Base-by-base conservation (phyloP, 2,797 vertebrate genomes). In the Eulemur mongoz region DNA sequence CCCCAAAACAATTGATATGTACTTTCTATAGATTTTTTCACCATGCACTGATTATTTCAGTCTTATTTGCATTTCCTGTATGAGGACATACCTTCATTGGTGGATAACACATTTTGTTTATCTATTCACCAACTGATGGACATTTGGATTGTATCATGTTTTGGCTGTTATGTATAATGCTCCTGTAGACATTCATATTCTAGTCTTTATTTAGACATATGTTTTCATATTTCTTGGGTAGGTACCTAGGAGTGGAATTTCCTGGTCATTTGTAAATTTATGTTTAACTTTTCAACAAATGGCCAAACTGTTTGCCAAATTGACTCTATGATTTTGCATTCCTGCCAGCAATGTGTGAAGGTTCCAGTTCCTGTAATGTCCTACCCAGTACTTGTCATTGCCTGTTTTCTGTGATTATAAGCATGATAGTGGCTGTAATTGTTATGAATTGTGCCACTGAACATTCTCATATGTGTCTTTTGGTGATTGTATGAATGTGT, bases 211-310 rank as follows among this genome's bases (percentile, higher is more conserved):
- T 89, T 82, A 25, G 12, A 63, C 15, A 20, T n/a, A 65, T 25
- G 75, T 80, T 80, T 54, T 89, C 63, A 84, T 40, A 50, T 79
- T 89, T 43, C 85, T 30, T 73, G 70, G 27, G 14, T 30, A 45
- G 30, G 70, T 45, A 30, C 43, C 43, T 32, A 45, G 7, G 23
- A 80, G 32, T 80, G 18, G 82, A 86, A 65, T 65, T 81, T 5
- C 11, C 32, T 72, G 22, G 35, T 63, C 30, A 65, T 72, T 73
- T 45, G 7, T 79, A 57, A 81, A 8, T 40, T 91, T 95, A 72
- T 87, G 48, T 91, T 81, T 92, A 87, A 81, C 20, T 82, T 87
- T 90, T 91, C 73, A 69, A 75, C 75, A 76, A 54, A n/a, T 76
- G 22, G 38, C 7, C 6, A 72, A 63, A 70, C 32, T 88, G 17